phyloP scores from a whole-genome alignment of 2,888 invertebrate species.

The Eupithecia subumbrata region DNA sequence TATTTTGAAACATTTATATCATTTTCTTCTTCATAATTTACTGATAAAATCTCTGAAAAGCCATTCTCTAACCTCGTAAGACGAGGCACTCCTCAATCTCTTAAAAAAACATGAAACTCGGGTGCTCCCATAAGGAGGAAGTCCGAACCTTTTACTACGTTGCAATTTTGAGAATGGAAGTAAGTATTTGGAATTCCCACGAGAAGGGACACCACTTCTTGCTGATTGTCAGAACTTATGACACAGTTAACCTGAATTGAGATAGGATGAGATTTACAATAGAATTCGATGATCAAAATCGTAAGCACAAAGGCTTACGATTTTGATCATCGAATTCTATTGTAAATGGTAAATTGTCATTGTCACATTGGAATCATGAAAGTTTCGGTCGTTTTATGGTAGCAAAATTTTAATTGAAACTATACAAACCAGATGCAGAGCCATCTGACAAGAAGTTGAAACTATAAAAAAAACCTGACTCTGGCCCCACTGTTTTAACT shows the following conservation, averaged over 20 bases:
- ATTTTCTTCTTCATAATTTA: constrained; percentile 9
- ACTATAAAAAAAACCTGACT: too few relatives aligned
- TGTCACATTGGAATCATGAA: neutral
- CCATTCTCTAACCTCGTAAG: constrained; percentile 9
- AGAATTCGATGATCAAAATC: too few relatives aligned
- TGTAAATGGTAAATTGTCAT: neutral
- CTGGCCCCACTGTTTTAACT: neutral
- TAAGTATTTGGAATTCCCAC: constrained; percentile 45
- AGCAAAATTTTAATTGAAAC: neutral
- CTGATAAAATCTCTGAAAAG: constrained; percentile 18
- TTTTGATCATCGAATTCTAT: neutral
- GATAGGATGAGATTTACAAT: too few relatives aligned
- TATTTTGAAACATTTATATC: neutral
- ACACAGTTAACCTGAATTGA: constrained; percentile 63
- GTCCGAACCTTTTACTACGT: constrained; percentile 55
- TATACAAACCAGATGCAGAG: too few relatives aligned
- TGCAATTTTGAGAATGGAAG: constrained; percentile 74
- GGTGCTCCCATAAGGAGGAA: constrained; percentile 52
- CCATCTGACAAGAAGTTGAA: too few relatives aligned
- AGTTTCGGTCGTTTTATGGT: neutral
- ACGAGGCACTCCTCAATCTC: constrained; percentile 46
- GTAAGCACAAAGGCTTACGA: neutral
- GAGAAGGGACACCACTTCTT: constrained; percentile 51
- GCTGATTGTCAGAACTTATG: constrained; percentile 67
- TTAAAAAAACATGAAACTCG: constrained; percentile 51